Conservation (phyloP, 2,888 invertebrate species). For the Drosophila meridiana region DNA sequence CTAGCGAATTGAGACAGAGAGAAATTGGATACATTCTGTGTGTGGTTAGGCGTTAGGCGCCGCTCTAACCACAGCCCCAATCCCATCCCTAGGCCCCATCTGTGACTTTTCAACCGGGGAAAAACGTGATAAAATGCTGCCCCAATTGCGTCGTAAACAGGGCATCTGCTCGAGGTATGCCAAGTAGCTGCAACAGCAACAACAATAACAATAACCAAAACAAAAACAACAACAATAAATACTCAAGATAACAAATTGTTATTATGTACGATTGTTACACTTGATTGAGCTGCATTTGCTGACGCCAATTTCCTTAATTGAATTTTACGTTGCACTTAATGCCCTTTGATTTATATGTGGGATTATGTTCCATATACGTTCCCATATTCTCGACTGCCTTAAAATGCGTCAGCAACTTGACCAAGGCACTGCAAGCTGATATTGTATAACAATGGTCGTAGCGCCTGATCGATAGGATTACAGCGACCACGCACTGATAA, state of each 20-base stretch:
- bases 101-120: conserved; percentile 17
- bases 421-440: conserved; percentile 31
- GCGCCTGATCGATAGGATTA: conserved; percentile 56
- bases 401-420: conserved; percentile 46
- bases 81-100: not conserved
- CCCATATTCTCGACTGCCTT: not conserved
- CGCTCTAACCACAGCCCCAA: conserved; percentile 52
- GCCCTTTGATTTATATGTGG: conserved; percentile 54
- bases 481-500: conserved; percentile 47
- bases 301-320: conserved; percentile 47
- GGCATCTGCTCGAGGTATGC: conserved; percentile 19
- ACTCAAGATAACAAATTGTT: conserved; percentile 51
- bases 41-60: conserved; percentile 46
- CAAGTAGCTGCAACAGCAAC: conserved; percentile 15
- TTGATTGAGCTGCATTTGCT: conserved; percentile 48
- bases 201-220: conserved; percentile 7
- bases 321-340: conserved; percentile 49
- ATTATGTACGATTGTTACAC: conserved; percentile 24
- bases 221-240: conserved; percentile 9
- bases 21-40: conserved; percentile 54
- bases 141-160: conserved; percentile 59
- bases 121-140: conserved; percentile 35
- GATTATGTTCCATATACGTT: conserved; percentile 32
- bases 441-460: conserved; percentile 46
- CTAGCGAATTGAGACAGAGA: conserved; percentile 44